Base-by-base conservation (phyloP, 2,113 vertebrate genomes). In the Megalops atlanticus region DNA sequence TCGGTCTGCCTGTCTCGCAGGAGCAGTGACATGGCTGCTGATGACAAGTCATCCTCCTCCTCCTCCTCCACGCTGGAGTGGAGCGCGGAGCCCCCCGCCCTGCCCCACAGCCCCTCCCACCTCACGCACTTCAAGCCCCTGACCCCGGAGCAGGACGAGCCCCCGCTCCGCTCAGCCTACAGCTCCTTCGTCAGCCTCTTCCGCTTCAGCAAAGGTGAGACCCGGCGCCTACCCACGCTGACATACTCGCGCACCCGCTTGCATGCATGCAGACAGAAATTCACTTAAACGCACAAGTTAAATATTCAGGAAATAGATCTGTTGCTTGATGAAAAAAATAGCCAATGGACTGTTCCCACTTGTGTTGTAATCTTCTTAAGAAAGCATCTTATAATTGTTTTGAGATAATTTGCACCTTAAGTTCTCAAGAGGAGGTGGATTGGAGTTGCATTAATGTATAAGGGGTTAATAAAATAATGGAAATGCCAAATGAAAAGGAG, bases 131-230 rank as follows among this genome's bases (percentile, higher is more conserved):
- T 99, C 91, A 99, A 99, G 80, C 97, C 98, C 1, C 90, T 99
- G 90, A 98, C 96, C 47, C 98, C 98, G 1, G 98, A 99, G 88
- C 96, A 97, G 90, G 98, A 99, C 21, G 98, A 99, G 38, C 98
- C 97, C 1, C 93, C 98, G 0, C 96, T 99, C 81, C 97, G 97
- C 85, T 99, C 98, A 0, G 97, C 98, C 0, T 99, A 99, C 91
- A 99, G 98, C 86, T 99, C 98, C 47, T 98, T 99, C 74, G 97
- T 99, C 90, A 99, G 95, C 90, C 95, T 99, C 71, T 99, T 99
- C 87, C 95, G 98, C 71, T 99, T 99, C 92, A 98, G 91, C 92
- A 99, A 95, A 96, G 98, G 98, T 98, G 87, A 88, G 89, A 14
- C 4, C 21, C 7, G n/a, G 41, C 33, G 71, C 43, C 72, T 39